Evolutionary conservation across 35 echinoderm and acorn worm genomes (phyloP), one percentile per base, ranked within the genome.

Genomic region (Heliocidaris tuberculata): DNA sequence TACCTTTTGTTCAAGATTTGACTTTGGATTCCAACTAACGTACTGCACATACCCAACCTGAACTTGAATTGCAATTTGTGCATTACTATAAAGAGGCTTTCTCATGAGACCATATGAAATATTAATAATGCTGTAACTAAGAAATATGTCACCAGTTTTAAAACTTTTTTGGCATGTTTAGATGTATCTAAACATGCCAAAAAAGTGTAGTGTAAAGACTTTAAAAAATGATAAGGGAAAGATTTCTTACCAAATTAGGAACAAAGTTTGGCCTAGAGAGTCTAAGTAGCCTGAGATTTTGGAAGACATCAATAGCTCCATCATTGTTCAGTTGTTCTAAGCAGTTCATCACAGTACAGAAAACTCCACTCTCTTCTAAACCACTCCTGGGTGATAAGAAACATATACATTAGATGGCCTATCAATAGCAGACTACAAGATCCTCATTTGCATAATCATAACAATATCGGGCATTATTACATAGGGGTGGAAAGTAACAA

Each of bases 311-410:
- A 30, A 59, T 31, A 30, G 91, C 91, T 19, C 50, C 50, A 12
- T 93, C 91, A 59, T 93, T 93, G 48, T 19, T 49, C 12, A 93
- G 50, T 48, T 93, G 91, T 59, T 93, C 49, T 30, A 93, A 59
- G 27, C 48, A 49, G 49, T 93, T 93, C 91, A 93, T 93, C 6
- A 59, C 50, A 12, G 91, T 93, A 48, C 91, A 93, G 50, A 93
- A 93, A 2, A 93, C 91, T 9, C 91, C 91, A 56, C 48, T 93
- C 47, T 93, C 91, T 13, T 93, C 31, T 32, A 59, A 29, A 21
- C 91, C 91, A 93, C 91, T 93, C 91, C 91, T 93, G 47, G 19
- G 16, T 59, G 9, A 59, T 10, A 59, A 30, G 7, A 30, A 29
- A 52, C 6, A 49, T 93, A 13, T 52, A 13, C 29, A n/a, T 50